Evolutionary conservation across 2,888 invertebrate genomes (phyloP).

Genomic region (Bombylius discolor): DNA sequence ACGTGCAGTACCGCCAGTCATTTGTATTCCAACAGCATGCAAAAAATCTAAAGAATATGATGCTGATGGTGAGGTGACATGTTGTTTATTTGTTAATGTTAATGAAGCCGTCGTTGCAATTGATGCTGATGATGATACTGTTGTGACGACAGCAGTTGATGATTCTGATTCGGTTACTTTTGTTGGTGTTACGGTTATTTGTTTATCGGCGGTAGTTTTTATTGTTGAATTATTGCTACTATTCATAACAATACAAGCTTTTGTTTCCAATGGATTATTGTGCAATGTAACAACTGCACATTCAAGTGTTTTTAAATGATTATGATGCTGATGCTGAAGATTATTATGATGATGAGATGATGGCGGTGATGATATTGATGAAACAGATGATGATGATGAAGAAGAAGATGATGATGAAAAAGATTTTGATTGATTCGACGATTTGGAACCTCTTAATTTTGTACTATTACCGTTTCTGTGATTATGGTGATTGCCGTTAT

Average conservation of each 20-base stretch:
- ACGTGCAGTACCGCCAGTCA: conserved; percentile 17
- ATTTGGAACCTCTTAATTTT: neutral
- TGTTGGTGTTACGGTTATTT: neutral
- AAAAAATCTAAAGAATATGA: conserved; percentile 26
- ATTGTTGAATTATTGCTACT: conserved; percentile 2
- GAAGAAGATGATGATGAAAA: neutral
- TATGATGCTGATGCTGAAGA: neutral
- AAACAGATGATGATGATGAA: neutral
- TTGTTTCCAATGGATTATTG: neutral
- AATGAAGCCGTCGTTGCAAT: neutral
- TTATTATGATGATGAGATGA: no score
- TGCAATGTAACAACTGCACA: neutral
- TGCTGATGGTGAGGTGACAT: conserved; percentile 5
- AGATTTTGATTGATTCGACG: neutral
- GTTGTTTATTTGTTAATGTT: neutral
- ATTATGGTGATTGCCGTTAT: neutral
- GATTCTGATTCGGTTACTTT: neutral
- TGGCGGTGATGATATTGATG: no score
- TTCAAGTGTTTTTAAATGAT: neutral
- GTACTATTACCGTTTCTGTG: neutral
- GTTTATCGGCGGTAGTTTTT: conserved; percentile 9
- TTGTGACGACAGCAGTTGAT: neutral
- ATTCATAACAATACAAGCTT: neutral
- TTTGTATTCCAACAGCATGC: conserved; percentile 25
- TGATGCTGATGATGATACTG: neutral